Percentiles rank a stretch among this genome's conserved stretches.
Conservation (phyloP, 2,888 invertebrate species). For the Caenorhabditis sinica region DNA sequence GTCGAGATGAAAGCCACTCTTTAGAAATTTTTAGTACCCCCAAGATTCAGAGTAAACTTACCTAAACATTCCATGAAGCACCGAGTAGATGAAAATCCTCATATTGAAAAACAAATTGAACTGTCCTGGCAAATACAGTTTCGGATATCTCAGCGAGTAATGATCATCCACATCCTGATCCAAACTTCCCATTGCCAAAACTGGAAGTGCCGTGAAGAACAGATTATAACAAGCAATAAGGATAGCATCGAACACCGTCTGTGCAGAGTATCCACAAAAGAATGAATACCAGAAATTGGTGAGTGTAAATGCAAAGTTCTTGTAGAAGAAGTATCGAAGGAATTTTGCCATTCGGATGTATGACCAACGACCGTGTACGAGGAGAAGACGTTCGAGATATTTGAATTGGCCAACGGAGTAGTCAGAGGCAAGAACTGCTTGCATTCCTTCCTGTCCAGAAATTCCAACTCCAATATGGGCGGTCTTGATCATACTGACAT, state of each 20-base stretch:
- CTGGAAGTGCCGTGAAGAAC: conserved; percentile 98
- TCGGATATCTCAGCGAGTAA: conserved; percentile 88
- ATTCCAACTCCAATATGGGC: conserved; percentile 99
- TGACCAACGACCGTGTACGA: conserved; percentile 90
- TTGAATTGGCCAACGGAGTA: conserved; percentile 97
- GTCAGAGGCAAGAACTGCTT: conserved; percentile 97
- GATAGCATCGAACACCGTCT: conserved; percentile 99
- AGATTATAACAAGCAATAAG: conserved; percentile 99
- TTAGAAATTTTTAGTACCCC: conserved; percentile 83
- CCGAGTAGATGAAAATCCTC: conserved; percentile 91
- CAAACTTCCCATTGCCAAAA: conserved; percentile 96
- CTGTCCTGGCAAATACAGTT: conserved; percentile 96
- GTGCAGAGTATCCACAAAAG: conserved; percentile 99
- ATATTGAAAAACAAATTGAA: conserved; percentile 96
- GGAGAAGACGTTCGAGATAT: conserved; percentile 95
- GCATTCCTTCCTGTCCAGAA: conserved; percentile 86
- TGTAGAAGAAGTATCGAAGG: conserved; percentile 98
- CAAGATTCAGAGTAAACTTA: conserved; percentile 46
- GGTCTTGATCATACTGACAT: conserved; percentile 98
- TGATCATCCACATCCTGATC: conserved; percentile 93
- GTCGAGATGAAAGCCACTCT: neutral
- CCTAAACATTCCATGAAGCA: conserved; percentile 93
- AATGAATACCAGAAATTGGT: conserved; percentile 99
- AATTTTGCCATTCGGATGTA: conserved; percentile 94
- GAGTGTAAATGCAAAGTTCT: conserved; percentile 99